Evolutionary conservation across 2,113 vertebrate species (phyloP), one percentile per base, ranked within the genome.

Genomic region (Nothoprocta perdicaria): DNA sequence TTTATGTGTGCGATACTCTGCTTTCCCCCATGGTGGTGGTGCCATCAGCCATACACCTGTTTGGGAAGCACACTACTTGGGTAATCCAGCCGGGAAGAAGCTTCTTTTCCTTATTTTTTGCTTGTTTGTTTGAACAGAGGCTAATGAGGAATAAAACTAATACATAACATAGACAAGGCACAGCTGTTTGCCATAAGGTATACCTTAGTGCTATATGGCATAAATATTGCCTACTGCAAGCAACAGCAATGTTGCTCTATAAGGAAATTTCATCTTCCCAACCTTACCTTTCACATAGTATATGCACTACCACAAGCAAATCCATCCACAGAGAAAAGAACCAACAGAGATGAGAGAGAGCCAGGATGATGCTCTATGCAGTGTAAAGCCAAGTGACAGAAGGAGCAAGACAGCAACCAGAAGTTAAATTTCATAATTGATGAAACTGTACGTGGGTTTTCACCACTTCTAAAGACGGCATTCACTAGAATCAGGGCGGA

Each of bases 21-120:
- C 31, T 50, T 43, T 89, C 45, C 29, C 26, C 61, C 10, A 31
- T 5, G 5, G 12, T 16, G 10, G n/a, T 29, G 31, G 35, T 29
- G 46, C 16, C 19, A 21, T 46, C 22, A 61, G 45, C 16, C 23
- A 58, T 0, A 0, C 2, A 73, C 16, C 26, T 31, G 16, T 45
- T 63, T 46, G 17, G 3, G 46, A 35, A 58, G 10, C 31, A 62
- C 14, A 15, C 6, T 62, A 11, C 26, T 40, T n/a, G 6, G 10
- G 13, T 55, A 62, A 74, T 19, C 8, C 50, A 41, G 43, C 22
- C 17, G 7, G 5, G 16, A 10, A 84, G 23, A 58, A 81, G 48
- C 10, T 35, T 67, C 22, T 16, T 24, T 4, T 13, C 38, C 35
- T 38, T 38, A 38, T 1, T 29, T 66, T 43, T 71, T 61, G 5